These are phyloP conservation scores for Austrofundulus limnaeus DNA, from an alignment of 2,113 vertebrate species.

Conservation along the genomic window DNA sequence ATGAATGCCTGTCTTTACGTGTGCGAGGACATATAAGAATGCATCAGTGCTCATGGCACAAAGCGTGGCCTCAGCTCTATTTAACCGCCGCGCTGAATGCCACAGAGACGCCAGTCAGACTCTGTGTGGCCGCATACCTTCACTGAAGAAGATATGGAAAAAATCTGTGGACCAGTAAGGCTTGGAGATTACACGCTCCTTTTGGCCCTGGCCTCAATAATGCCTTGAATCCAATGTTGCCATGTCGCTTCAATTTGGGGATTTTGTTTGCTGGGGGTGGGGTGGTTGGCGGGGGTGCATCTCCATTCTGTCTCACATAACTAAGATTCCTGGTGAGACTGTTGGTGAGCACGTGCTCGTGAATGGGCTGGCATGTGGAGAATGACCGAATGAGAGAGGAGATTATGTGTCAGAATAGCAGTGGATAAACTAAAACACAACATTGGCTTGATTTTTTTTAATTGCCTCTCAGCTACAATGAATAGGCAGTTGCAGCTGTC, in stretches of 20 bases:
- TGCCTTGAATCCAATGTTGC: constrained; percentile 71
- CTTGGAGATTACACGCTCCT: constrained; percentile 78
- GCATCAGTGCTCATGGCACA: constrained; percentile 59
- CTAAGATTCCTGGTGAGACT: constrained; percentile 30
- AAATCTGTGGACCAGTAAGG: constrained; percentile 72
- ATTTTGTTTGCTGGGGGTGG: constrained; percentile 67
- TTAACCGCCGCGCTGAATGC: constrained; percentile 74
- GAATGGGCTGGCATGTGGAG: constrained; percentile 30
- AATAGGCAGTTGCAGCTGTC: constrained; percentile 79
- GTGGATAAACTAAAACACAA: constrained; percentile 81
- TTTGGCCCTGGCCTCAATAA: constrained; percentile 60
- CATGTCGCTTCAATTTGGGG: constrained; percentile 61
- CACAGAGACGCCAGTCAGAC: constrained; percentile 78
- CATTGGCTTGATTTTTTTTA: constrained; percentile 76
- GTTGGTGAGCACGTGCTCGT: constrained; percentile 30
- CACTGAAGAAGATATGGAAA: constrained; percentile 77
- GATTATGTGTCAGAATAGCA: constrained; percentile 78
- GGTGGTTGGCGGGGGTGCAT: too few relatives aligned
- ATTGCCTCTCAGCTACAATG: constrained; percentile 66
- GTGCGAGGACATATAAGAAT: constrained; percentile 46
- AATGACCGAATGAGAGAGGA: constrained; percentile 57
- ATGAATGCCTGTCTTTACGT: constrained; percentile 40
- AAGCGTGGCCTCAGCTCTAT: constrained; percentile 65
- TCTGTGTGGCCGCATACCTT: constrained; percentile 76
- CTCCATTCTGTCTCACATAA: constrained; percentile 4